Base-by-base conservation (phyloP, 2,888 invertebrate genomes). In the Saturnia pavonia region DNA sequence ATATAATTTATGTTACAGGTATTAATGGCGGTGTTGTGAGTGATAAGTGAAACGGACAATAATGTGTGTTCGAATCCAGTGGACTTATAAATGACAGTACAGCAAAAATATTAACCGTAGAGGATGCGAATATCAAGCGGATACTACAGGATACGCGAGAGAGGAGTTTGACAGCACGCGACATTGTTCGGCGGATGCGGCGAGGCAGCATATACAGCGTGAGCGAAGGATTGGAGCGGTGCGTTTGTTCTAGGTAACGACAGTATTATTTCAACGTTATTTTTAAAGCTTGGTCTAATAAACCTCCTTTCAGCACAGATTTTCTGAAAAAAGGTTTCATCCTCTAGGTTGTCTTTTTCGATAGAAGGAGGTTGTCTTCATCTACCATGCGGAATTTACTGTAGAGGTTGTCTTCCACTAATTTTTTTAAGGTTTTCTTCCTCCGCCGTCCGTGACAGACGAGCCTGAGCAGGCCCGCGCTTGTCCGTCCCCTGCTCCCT, bases 201-300 rank as follows among this genome's bases (percentile, higher is more conserved):
- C 91, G 91, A 79, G 91, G 88, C 84, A 92, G 93, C 83, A 91
- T 93, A 77, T 93, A 91, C 85, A 94, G 92, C 79, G 92, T 94
- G 79, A 90, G 93, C 87, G 93, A 93, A 82, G 92, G 91, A 76
- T 85, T 94, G 91, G 93, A 92, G 91, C 88, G 93, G 89, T 92
- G 92, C 86, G 82, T 85, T 82, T 92, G 92, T 83, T 81, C 87
- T 84, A 91, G 92, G 92, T 92, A 81, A 76, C 65, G 60, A 40
- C 12, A 68, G n/a, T 40, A 60, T 67, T 48, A 27, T 65, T 60
- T 27, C 1, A 57, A 57, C 25, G 19, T 42, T 34, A 42, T 45
- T 45, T 63, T 63, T 45, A 8, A 34, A 2, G 11, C 19, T 34
- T 27, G 11, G 42, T 34, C 68, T 3, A 25, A 14, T 57, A 57